These are phyloP conservation scores for Gallinago media DNA, from an alignment of 2,113 vertebrate species.

Conservation along the genomic window DNA sequence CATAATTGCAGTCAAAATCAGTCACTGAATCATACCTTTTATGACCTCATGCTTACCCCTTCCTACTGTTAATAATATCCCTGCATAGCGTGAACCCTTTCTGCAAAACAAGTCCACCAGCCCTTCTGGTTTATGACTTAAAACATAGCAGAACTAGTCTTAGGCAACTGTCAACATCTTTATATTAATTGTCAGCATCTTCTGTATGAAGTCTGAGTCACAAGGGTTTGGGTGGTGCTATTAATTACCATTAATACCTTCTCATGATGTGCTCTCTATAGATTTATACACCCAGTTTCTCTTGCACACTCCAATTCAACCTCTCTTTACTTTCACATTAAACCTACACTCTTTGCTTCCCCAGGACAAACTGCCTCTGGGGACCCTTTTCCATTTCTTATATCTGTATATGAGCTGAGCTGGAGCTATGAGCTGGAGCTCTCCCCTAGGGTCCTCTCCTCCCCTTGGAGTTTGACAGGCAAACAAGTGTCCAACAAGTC, in stretches of 20 bases:
- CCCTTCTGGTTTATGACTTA: not conserved
- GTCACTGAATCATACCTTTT: conserved; percentile 12
- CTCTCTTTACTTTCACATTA: not conserved
- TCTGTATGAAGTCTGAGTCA: not conserved
- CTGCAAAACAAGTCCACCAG: conserved; percentile 8
- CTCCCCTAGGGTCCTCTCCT: not conserved
- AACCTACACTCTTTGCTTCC: not conserved
- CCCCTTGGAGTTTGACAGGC: not conserved
- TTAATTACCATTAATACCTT: not conserved
- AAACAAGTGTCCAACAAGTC: not conserved
- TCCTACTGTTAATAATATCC: not conserved
- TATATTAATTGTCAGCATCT: not conserved
- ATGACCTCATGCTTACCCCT: conserved; percentile 39
- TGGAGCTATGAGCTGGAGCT: not conserved
- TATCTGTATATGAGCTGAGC: not conserved
- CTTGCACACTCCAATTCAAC: not conserved
- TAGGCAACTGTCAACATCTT: conserved; percentile 4
- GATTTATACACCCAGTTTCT: not conserved
- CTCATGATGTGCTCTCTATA: not conserved
- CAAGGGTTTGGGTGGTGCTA: not conserved
- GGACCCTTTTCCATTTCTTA: not conserved
- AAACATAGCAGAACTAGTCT: not conserved
- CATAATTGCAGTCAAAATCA: conserved; percentile 36
- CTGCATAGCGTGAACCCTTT: not conserved
- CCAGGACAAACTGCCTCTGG: not conserved